Base-by-base conservation (phyloP, 2,797 vertebrate genomes). In the Sandelia bainsii region DNA sequence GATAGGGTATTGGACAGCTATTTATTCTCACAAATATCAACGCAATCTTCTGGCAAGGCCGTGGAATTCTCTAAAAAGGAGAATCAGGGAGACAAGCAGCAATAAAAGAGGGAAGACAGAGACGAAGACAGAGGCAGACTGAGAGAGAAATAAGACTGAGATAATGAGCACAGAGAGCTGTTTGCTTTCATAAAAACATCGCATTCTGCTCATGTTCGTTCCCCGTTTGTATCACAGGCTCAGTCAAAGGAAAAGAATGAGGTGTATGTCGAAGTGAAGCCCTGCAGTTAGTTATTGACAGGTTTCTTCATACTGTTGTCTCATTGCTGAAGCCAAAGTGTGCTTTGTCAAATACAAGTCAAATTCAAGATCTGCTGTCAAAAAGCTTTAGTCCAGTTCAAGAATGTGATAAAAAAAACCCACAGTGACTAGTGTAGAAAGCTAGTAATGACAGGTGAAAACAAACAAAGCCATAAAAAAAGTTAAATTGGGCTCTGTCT, bases 1-100 rank as follows among this genome's bases (percentile, higher is more conserved):
- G 84, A 89, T 80, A 64, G 39, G 72, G 57, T 72, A 59, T 84
- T 74, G 83, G 92, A 84, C 72, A 75, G 85, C 75, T 88, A 90
- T 90, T 91, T 90, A 90, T 86, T 89, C 74, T 76, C 72, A 87
- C 85, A 89, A 91, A 90, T 83, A 85, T 89, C 57, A 17, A 32
- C 0, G 25, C 77, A 66, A 72, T 85, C 72, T 77, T 59, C 69
- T 76, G 62, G 54, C 82, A 49, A 69, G 62, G 79, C 61, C 12
- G 13, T 8, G 29, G 59, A 68, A 72, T 79, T 69, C 66, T 79
- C 64, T 70, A 22, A 65, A 76, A 68, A 46, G 60, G 51, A 58
- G 59, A 82, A 75, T 72, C 37, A 42, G 54, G 17, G 39, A 70
- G 80, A 80, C 59, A 7, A 62, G 50, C 12, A 11, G 71, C 64